Percentiles rank a stretch among this genome's conserved stretches.
phyloP scores from a whole-genome alignment of 2,113 vertebrate genomes.

The Pluvialis apricaria region DNA sequence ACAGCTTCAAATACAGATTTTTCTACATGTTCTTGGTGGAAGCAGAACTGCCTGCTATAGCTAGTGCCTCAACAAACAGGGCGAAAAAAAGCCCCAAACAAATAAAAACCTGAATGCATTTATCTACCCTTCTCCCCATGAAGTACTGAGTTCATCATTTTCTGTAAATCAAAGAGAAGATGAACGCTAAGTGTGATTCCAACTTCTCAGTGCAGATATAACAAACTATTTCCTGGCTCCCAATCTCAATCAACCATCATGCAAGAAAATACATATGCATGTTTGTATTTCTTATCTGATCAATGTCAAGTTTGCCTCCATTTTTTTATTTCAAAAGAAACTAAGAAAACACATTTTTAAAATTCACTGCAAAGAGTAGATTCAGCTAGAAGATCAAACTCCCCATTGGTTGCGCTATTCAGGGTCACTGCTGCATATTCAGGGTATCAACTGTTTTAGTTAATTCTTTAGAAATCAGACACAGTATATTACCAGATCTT shows the following conservation, averaged over 20 bases:
- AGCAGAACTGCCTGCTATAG: not conserved
- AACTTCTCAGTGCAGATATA: not conserved
- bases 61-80: not conserved
- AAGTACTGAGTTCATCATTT: not conserved
- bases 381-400: not conserved
- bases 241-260: not conserved
- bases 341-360: not conserved
- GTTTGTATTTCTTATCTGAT: not conserved
- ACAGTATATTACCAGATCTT: not conserved
- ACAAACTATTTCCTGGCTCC: not conserved
- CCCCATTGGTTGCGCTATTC: not conserved
- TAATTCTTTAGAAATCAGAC: not conserved
- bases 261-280: slow-evolving; percentile 9
- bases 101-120: not conserved
- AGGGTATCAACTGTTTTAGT: not conserved
- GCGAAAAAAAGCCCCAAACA: not conserved
- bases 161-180: not conserved
- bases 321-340: not conserved
- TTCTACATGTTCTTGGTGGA: not conserved
- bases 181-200: not conserved
- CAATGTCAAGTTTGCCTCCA: not conserved
- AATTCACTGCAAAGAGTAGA: not conserved
- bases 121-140: not conserved
- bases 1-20: not conserved
- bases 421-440: not conserved